Conservation (phyloP, 2,797 vertebrate species). For the Argya squamiceps region DNA sequence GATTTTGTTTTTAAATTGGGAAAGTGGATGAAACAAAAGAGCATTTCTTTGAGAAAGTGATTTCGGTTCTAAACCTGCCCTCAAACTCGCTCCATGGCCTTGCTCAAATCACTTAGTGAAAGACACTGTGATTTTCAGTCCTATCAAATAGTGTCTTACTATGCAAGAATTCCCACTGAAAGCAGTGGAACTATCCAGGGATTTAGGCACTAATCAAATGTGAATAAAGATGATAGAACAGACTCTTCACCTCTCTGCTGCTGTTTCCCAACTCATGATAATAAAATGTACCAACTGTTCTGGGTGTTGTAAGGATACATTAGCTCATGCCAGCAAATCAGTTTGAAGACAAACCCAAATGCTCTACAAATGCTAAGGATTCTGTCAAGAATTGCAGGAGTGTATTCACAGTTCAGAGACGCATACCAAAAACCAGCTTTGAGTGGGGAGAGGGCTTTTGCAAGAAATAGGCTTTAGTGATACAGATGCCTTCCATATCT, state of each 20-base stretch:
- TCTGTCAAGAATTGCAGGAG: neutral
- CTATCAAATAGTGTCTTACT: neutral
- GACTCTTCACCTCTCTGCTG: neutral
- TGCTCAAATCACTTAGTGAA: neutral
- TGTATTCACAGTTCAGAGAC: neutral
- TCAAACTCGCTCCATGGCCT: neutral
- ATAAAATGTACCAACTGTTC: neutral
- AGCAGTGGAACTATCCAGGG: neutral
- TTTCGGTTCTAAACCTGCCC: neutral
- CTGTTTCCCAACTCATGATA: neutral
- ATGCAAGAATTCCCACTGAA: neutral
- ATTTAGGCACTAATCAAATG: neutral
- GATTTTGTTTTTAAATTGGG: neutral
- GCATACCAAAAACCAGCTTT: neutral
- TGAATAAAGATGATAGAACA: neutral
- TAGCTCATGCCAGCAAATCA: neutral
- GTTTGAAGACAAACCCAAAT: constrained; percentile 2
- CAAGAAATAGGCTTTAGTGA: neutral
- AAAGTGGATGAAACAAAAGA: neutral
- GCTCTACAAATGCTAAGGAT: neutral
- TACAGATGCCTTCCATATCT: neutral
- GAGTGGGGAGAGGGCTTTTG: neutral
- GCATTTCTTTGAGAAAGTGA: neutral
- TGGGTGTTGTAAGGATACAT: neutral
- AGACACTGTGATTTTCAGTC: neutral